Conservation (phyloP, 2,113 vertebrate species). For the Spea multiplicata region DNA sequence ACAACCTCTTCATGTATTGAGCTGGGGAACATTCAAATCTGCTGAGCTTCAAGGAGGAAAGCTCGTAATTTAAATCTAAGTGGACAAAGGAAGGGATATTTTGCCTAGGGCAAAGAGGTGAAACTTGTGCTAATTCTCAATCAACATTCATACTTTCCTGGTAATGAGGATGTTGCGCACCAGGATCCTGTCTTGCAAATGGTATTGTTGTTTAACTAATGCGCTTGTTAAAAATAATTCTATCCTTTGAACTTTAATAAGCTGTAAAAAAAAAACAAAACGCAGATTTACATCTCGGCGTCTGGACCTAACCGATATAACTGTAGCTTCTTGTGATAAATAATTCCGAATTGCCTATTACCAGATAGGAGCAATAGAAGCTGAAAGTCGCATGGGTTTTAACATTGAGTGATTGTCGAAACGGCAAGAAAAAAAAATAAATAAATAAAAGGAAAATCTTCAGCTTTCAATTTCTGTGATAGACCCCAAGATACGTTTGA, state of each 20-base stretch:
- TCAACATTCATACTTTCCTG: conserved; percentile 43
- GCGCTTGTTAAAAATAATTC: conserved; percentile 46
- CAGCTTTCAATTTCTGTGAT: conserved; percentile 44
- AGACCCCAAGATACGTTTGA: conserved; percentile 43
- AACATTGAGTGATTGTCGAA: conserved; percentile 43
- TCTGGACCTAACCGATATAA: conserved; percentile 46
- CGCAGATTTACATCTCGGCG: conserved; percentile 42
- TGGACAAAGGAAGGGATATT: conserved; percentile 44
- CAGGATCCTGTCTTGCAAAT: conserved; percentile 38
- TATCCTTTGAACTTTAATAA: conserved; percentile 44
- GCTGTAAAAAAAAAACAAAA: conserved; percentile 31
- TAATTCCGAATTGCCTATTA: conserved; percentile 48
- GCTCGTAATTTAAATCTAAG: conserved; percentile 45
- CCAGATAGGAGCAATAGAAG: conserved; percentile 44
- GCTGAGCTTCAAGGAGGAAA: conserved; percentile 20
- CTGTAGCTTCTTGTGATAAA: conserved; percentile 31
- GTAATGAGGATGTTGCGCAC: conserved; percentile 45
- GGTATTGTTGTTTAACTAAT: conserved; percentile 47
- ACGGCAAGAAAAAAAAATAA: conserved; percentile 21
- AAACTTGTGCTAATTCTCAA: conserved; percentile 44
- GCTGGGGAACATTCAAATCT: conserved; percentile 20
- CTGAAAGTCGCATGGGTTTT: conserved; percentile 39
- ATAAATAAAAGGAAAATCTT: conserved; percentile 35
- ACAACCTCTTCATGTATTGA: background rate
- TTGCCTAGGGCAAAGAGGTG: conserved; percentile 44